Base-by-base conservation (phyloP, 2,797 vertebrate genomes). In the Parotocinclus haroldoi region DNA sequence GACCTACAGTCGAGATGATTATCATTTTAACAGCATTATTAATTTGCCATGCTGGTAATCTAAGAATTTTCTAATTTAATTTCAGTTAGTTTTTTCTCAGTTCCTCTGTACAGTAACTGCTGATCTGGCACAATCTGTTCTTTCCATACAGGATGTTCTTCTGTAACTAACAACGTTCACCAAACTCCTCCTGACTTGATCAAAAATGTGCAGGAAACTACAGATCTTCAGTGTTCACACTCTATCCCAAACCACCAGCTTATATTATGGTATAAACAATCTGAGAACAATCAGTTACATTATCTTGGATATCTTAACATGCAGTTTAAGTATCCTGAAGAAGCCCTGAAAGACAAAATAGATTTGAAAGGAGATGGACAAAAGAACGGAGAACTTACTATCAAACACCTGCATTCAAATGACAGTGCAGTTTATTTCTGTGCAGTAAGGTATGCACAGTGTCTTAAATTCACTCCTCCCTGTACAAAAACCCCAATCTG, bases 401-500 rank as follows among this genome's bases (percentile, higher is more conserved):
- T 77, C 16, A 55, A 67, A 1, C 18, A 54, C 4, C 18, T 76
- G 53, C 9, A 53, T 11, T 13, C 37, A 42, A 42, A 10, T 14
- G 74, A 76, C 63, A 70, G 42, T 9, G 56, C 54, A 17, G 39
- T 69, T 0, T 76, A 76, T 69, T 76, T 63, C 49, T 71, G 60
- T 64, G 69, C 60, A 40, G 56, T 60, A 27, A 27, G 60, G 27
- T 44, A 46, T 50, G 67, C 69, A 65, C 65, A 68, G 38, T 57
- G 10, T 14, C 13, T n/a, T 14, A 16, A 16, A 16, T 50, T 0
- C 6, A 7, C 13, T 50, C 13, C 48, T 14, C 48, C 3, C 48
- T 14, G 13, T 50, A 50, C 48, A 50, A 50, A 50, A 50, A 50
- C 48, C 8, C 48, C 8, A 9, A 50, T 50, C 48, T 16, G 11